These are phyloP conservation scores for Tichodroma muraria DNA, from an alignment of 2,113 vertebrate genomes.

Conservation along the genomic window DNA sequence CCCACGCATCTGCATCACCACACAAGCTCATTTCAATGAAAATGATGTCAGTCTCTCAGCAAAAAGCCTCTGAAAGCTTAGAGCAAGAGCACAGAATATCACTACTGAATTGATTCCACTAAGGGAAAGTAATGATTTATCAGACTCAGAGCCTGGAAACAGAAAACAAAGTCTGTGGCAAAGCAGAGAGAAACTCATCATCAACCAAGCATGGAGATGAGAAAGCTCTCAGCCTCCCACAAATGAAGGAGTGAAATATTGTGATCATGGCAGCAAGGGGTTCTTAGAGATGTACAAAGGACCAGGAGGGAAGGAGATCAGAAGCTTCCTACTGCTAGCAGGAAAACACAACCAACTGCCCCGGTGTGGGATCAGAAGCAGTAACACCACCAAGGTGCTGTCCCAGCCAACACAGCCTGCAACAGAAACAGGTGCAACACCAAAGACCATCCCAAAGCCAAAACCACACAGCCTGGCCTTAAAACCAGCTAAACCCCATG, in stretches of 20 bases:
- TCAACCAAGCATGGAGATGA: neutral
- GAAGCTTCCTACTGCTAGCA: neutral
- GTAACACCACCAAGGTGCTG: neutral
- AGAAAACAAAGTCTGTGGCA: constrained; percentile 25
- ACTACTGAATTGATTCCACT: constrained; percentile 44
- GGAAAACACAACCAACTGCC: neutral
- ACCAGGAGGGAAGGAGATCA: neutral
- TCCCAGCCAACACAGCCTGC: neutral
- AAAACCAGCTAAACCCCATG: neutral
- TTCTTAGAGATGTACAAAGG: neutral
- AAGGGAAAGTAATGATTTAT: constrained; percentile 42
- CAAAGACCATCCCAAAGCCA: neutral
- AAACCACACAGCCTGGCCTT: neutral
- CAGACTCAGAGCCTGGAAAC: neutral
- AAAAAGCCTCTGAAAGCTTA: constrained; percentile 36
- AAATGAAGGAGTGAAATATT: neutral
- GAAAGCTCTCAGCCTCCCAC: neutral
- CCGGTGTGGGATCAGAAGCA: neutral
- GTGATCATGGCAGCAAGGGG: neutral
- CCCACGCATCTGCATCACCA: neutral
- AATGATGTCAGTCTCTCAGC: neutral
- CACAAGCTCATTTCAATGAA: neutral
- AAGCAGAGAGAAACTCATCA: neutral
- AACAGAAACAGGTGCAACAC: neutral
- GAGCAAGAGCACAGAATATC: neutral